Percentiles rank a stretch among this genome's conserved stretches.
Conservation (phyloP, 2,113 vertebrate species). For the Motacilla alba region DNA sequence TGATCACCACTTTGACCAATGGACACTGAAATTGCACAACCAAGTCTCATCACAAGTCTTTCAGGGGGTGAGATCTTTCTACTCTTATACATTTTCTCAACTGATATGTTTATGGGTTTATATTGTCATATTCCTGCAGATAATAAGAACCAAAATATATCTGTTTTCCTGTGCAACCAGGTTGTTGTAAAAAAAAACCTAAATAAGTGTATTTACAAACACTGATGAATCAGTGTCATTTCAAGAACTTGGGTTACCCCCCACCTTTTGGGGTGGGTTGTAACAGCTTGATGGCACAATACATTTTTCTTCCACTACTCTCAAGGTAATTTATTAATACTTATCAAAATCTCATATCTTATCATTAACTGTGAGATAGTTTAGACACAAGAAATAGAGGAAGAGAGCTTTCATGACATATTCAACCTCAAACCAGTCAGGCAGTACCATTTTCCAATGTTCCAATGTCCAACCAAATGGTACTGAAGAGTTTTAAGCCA, state of each 20-base stretch:
- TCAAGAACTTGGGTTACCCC: neutral
- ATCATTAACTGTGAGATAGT: neutral
- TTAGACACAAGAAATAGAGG: neutral
- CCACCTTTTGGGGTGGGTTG: neutral
- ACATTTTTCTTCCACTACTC: neutral
- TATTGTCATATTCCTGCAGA: too few relatives aligned
- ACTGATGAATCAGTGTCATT: accelerated
- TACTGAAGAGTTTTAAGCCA: neutral
- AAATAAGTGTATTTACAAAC: neutral
- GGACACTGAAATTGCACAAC: neutral
- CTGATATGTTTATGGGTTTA: neutral
- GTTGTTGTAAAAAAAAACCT: neutral
- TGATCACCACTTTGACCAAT: neutral
- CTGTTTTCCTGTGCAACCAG: neutral
- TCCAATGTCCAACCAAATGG: neutral
- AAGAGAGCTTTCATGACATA: neutral
- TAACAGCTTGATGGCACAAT: neutral
- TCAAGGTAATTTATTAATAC: neutral
- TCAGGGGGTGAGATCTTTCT: neutral
- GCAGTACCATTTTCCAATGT: neutral
- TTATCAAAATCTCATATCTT: neutral
- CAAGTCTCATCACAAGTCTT: neutral
- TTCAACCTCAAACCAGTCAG: neutral
- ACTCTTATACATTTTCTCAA: neutral
- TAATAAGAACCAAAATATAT: neutral